Percentiles rank a stretch among this genome's conserved stretches.
phyloP scores from a whole-genome alignment of 1,140 invertebrate species.

The Scaptomyza hsui region DNA sequence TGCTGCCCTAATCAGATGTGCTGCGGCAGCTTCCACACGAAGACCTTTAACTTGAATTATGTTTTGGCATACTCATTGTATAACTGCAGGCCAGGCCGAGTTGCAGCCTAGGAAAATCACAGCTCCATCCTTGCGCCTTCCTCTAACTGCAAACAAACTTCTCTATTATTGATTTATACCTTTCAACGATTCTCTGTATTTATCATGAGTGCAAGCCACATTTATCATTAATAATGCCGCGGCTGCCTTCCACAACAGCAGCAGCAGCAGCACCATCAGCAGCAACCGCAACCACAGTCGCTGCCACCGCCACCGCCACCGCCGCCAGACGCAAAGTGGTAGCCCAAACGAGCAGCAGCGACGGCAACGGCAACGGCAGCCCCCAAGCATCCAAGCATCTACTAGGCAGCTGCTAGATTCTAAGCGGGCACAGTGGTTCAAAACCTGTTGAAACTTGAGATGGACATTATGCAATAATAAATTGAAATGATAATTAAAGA shows the following conservation, averaged over 20 bases:
- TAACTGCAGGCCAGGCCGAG: conserved; percentile 53
- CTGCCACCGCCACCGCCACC: conserved; percentile 17
- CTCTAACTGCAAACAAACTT: conserved; percentile 80
- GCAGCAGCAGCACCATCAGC: conserved; percentile 40
- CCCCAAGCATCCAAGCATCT: conserved; percentile 53
- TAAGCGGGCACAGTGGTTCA: conserved; percentile 49
- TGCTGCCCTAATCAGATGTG: conserved; percentile 63
- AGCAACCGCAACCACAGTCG: conserved; percentile 28
- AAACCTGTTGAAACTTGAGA: background rate
- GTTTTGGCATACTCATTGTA: conserved; percentile 76
- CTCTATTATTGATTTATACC: conserved; percentile 83
- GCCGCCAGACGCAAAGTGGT: conserved; percentile 46
- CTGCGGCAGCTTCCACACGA: conserved; percentile 59
- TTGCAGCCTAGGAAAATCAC: conserved; percentile 61
- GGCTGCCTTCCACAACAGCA: conserved; percentile 38
- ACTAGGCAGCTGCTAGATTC: conserved; percentile 63
- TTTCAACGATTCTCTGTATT: conserved; percentile 84
- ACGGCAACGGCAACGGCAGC: conserved; percentile 38
- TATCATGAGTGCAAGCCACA: conserved; percentile 83
- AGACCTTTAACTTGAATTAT: conserved; percentile 77
- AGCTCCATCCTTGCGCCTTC: conserved; percentile 54
- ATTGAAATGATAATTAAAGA: background rate
- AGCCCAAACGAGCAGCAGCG: conserved; percentile 48
- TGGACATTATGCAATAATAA: background rate
- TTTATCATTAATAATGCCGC: conserved; percentile 83